phyloP scores from a whole-genome alignment of 2,113 vertebrate genomes.

The Heptranchias perlo region DNA sequence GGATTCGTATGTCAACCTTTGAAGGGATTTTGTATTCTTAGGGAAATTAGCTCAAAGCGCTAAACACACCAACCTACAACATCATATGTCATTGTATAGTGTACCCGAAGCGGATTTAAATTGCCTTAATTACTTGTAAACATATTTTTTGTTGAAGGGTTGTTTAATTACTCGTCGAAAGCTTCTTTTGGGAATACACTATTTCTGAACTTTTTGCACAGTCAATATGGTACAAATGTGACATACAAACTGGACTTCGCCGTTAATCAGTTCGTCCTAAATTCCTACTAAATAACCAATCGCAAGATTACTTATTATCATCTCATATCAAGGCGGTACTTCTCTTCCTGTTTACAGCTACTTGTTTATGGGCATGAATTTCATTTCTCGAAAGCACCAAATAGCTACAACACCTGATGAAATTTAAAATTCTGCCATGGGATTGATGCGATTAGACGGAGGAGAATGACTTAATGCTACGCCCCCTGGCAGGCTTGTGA shows the following conservation, averaged over 20 bases:
- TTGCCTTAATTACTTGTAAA: neutral
- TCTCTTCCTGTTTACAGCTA: neutral
- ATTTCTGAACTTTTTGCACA: neutral
- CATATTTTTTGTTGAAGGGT: neutral
- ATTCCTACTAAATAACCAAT: neutral
- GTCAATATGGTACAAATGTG: neutral
- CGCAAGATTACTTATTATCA: neutral
- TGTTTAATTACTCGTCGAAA: neutral
- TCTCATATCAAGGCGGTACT: neutral
- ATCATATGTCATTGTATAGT: neutral
- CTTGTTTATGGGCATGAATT: neutral
- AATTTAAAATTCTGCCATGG: neutral
- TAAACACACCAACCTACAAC: neutral
- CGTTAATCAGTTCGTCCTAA: neutral
- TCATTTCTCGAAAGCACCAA: conserved; percentile 15
- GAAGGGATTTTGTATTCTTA: neutral
- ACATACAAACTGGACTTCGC: neutral
- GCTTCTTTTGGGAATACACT: neutral
- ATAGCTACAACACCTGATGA: neutral
- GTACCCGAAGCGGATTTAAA: neutral
- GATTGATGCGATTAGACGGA: neutral
- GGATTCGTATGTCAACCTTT: neutral
- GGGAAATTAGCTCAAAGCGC: neutral
- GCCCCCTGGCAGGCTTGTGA: conserved; percentile 12
- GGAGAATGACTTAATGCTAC: neutral